phyloP scores from a whole-genome alignment of 1,140 invertebrate genomes.

The Musca vetustissima region DNA sequence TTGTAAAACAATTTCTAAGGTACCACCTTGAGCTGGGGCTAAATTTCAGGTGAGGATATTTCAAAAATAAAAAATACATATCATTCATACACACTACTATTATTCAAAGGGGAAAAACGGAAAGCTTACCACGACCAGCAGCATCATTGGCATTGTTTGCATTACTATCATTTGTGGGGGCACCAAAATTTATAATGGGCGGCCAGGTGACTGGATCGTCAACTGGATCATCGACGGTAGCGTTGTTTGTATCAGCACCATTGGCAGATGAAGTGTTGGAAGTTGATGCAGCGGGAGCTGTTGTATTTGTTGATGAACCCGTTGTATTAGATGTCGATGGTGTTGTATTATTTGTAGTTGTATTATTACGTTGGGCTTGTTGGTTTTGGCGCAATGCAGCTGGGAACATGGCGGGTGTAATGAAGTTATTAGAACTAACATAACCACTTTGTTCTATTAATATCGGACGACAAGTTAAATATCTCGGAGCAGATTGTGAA shows the following conservation, averaged over 20 bases:
- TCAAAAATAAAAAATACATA: conserved; percentile 1
- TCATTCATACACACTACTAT: too few species aligned
- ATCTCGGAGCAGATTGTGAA: conserved; percentile 66
- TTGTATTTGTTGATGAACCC: conserved; percentile 25
- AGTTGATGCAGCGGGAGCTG: conserved; percentile 36
- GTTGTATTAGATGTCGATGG: conserved; percentile 28
- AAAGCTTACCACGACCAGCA: conserved; percentile 22
- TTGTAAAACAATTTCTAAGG: conserved; percentile 29
- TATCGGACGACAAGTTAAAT: conserved; percentile 70
- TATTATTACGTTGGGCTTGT: neutral
- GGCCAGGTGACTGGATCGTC: conserved; percentile 49
- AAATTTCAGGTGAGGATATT: neutral
- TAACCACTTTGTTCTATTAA: conserved; percentile 69
- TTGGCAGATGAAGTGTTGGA: conserved; percentile 38
- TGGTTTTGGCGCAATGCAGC: conserved; percentile 3
- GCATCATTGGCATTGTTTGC: neutral
- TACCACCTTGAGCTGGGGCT: conserved; percentile 15
- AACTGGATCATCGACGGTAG: conserved; percentile 17
- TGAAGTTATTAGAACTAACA: conserved; percentile 52
- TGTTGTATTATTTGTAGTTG: conserved; percentile 35
- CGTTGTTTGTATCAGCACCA: conserved; percentile 34
- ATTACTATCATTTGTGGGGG: neutral
- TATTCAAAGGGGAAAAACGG: neutral
- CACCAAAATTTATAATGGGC: conserved; percentile 19
- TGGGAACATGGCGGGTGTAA: conserved; percentile 30